A percentile compares a stretch with the other conserved stretches of the same genome.
These are phyloP conservation scores for Ennomos quercinarius DNA, from an alignment of 2,888 invertebrate species.

Conservation along the genomic window DNA sequence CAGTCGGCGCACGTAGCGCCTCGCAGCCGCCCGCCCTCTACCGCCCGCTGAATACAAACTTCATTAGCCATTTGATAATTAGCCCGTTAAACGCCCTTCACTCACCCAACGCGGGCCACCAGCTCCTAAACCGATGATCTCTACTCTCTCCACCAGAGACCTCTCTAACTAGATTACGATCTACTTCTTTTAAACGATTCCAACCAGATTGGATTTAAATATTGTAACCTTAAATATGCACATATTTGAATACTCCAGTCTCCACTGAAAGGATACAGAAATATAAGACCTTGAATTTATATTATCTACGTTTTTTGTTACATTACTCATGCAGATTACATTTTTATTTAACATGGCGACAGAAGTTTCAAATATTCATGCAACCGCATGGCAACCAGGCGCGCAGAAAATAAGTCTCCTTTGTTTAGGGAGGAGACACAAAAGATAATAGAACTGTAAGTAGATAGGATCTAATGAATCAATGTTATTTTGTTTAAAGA, in stretches of 20 bases:
- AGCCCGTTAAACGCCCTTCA: conserved; percentile 84
- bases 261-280: conserved; percentile 17
- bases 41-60: conserved; percentile 85
- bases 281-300: conserved; percentile 15
- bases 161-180: conserved; percentile 37
- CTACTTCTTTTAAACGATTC: conserved; percentile 30
- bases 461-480: conserved; percentile 36
- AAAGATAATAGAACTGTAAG: conserved; percentile 4
- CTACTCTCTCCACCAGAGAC: conserved; percentile 32
- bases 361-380: conserved; percentile 16
- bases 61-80: conserved; percentile 86
- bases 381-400: conserved; percentile 1
- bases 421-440: conserved; percentile 3
- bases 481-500: conserved; percentile 45
- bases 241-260: conserved; percentile 26
- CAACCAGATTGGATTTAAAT: conserved; percentile 21
- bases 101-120: conserved; percentile 62
- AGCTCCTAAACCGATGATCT: conserved; percentile 62
- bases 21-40: conserved; percentile 64
- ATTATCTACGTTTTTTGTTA: conserved; percentile 9
- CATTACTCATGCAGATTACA: conserved; percentile 20
- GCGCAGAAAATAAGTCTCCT: conserved; percentile 5
- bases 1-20: conserved; percentile 80
- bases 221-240: conserved; percentile 26
- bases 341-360: conserved; percentile 20